Percentiles rank a stretch among this genome's conserved stretches.
Evolutionary conservation across 2,113 vertebrate species (phyloP).

Genomic region (Pteruthius melanotis): DNA sequence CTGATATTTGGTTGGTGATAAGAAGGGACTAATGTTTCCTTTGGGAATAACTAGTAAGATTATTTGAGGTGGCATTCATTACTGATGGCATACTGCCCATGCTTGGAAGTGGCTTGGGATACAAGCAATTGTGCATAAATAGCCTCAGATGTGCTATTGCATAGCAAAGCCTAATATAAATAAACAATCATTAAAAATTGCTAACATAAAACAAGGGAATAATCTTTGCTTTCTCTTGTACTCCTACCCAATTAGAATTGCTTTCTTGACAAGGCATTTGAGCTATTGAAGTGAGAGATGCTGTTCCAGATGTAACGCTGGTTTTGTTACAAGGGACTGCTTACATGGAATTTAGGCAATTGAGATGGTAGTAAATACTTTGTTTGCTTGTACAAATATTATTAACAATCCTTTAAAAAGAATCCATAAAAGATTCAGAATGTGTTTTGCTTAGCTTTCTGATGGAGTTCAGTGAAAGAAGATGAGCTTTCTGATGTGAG

Average conservation of each 20-base stretch:
- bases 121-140: not conserved
- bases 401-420: conserved; percentile 13
- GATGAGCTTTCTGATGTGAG: conserved; percentile 1
- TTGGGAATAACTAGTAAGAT: not conserved
- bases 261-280: not conserved
- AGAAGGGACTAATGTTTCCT: not conserved
- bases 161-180: conserved; percentile 26
- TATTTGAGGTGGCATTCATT: conserved; percentile 12
- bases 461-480: not conserved
- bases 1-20: not conserved
- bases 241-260: not conserved
- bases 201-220: conserved; percentile 31
- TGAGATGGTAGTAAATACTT: not conserved
- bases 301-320: not conserved
- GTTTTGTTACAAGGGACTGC: not conserved
- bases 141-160: conserved; percentile 33
- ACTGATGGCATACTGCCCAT: not conserved
- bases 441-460: not conserved
- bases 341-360: not conserved
- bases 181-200: conserved; percentile 50
- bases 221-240: conserved; percentile 20
- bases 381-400: conserved; percentile 29
- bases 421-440: conserved; percentile 7
- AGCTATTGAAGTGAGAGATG: not conserved
- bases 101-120: not conserved